Percentiles rank a stretch among this genome's conserved stretches.
Evolutionary conservation across 2,113 vertebrate genomes (phyloP).

Genomic region (Ctenodactylus gundi): DNA sequence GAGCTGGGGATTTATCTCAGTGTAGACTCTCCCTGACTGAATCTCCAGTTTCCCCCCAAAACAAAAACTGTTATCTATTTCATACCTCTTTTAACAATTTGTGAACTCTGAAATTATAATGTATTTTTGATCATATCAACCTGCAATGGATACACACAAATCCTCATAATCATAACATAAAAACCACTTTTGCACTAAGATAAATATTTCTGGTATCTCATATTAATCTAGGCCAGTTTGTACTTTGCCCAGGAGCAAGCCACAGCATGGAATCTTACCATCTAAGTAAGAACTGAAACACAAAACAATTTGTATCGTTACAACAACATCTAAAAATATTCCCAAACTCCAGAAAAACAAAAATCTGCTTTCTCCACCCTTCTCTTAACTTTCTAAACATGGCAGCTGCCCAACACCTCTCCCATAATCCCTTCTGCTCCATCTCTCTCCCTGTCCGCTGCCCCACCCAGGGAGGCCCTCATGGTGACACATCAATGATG

Average conservation of each 20-base stretch:
- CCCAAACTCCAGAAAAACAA: neutral
- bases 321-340: neutral
- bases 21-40: neutral
- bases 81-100: neutral
- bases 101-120: neutral
- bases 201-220: neutral
- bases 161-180: neutral
- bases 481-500: neutral
- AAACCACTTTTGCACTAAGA: neutral
- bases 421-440: neutral
- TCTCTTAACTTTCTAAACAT: neutral
- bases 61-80: neutral
- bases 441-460: neutral
- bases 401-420: neutral
- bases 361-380: neutral
- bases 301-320: constrained; percentile 14
- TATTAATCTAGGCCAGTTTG: neutral
- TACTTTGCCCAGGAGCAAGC: constrained; percentile 27
- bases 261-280: neutral
- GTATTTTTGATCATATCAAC: neutral
- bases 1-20: neutral
- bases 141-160: neutral
- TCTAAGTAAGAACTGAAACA: constrained; percentile 22
- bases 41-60: neutral
- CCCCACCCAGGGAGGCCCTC: neutral